These are phyloP conservation scores for Drosophila mercatorum DNA, from an alignment of 2,888 invertebrate species.

Conservation along the genomic window DNA sequence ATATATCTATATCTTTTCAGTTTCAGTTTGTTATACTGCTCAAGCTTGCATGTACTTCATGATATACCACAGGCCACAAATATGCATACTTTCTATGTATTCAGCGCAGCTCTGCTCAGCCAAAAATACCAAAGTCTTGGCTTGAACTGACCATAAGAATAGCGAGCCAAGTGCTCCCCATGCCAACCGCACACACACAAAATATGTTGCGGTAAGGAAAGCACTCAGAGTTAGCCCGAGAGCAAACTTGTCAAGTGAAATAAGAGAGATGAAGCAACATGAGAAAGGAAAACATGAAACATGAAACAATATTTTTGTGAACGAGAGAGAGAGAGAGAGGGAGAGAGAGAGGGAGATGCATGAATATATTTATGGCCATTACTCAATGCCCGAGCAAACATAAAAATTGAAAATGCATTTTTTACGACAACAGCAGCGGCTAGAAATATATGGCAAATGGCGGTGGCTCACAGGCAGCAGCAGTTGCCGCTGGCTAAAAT, in stretches of 20 bases:
- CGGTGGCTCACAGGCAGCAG: not conserved
- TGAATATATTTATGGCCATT: slow-evolving; percentile 64
- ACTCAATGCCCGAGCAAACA: slow-evolving; percentile 63
- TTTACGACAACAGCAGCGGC: slow-evolving; percentile 48
- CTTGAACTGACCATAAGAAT: not conserved
- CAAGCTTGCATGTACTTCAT: too few relatives aligned
- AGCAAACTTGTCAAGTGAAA: slow-evolving; percentile 1
- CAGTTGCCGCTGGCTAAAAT: slow-evolving; percentile 37
- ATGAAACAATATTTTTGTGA: slow-evolving; percentile 11
- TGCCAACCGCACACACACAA: not conserved
- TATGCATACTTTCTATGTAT: not conserved
- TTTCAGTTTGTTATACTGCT: too few relatives aligned
- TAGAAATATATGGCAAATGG: slow-evolving; percentile 30
- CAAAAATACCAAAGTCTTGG: not conserved
- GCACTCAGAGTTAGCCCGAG: not conserved
- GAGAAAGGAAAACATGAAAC: slow-evolving; percentile 6
- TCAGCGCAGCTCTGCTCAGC: not conserved
- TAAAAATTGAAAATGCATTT: slow-evolving; percentile 70
- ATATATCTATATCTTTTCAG: too few relatives aligned
- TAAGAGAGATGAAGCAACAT: not conserved
- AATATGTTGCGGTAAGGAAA: not conserved
- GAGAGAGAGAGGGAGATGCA: not conserved
- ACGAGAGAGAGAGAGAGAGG: not conserved
- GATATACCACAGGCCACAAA: too few relatives aligned
- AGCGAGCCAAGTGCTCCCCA: not conserved